phyloP scores from a whole-genome alignment of 2,797 vertebrate species.

The Pangasius mekongensis region DNA sequence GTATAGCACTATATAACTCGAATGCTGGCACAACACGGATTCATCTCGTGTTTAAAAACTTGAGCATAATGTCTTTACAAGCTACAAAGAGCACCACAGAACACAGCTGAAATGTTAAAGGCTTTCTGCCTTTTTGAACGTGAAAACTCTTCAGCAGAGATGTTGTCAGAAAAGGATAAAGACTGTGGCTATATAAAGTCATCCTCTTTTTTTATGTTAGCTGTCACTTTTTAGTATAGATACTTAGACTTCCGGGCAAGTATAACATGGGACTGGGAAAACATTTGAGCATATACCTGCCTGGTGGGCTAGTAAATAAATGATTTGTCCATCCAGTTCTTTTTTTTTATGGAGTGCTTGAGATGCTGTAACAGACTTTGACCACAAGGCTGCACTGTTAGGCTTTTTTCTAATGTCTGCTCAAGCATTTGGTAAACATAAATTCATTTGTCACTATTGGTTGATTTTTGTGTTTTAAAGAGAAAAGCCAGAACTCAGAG shows the following conservation, averaged over 20 bases:
- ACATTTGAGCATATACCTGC: neutral
- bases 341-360: neutral
- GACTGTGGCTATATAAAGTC: neutral
- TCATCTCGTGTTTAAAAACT: neutral
- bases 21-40: neutral
- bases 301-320: neutral
- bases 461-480: constrained; percentile 15
- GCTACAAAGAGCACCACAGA: neutral
- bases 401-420: neutral
- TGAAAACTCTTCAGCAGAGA: neutral
- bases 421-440: neutral
- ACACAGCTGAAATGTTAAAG: neutral
- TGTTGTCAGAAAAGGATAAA: neutral
- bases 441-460: neutral
- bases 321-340: neutral
- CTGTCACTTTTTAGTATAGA: neutral
- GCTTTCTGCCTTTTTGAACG: neutral
- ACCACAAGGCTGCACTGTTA: constrained; percentile 65
- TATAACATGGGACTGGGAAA: neutral
- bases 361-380: neutral
- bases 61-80: neutral
- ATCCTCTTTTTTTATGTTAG: neutral
- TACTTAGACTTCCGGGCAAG: too few relatives aligned
- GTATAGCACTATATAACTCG: neutral
- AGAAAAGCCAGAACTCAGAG: neutral